phyloP scores from a whole-genome alignment of 2,888 invertebrate genomes.

The Alloscopus bannaensis region DNA sequence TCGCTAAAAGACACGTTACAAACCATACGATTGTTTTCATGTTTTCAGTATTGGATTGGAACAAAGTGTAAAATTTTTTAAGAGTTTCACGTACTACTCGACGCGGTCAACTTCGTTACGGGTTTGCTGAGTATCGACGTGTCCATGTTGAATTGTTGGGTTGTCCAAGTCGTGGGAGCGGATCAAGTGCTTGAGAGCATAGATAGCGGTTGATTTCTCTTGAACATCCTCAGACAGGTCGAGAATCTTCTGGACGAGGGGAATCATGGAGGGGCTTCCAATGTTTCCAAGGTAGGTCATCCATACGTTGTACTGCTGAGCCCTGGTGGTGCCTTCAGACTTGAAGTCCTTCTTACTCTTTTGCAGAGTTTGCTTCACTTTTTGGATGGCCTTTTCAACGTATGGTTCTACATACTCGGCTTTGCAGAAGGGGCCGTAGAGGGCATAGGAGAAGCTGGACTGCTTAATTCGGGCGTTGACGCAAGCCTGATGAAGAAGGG shows the following conservation, averaged over 20 bases:
- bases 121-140: constrained; percentile 40
- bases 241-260: constrained; percentile 73
- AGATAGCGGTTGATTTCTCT: constrained; percentile 74
- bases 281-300: constrained; percentile 75
- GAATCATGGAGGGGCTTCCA: constrained; percentile 74
- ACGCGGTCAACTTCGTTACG: constrained; percentile 64
- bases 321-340: constrained; percentile 8
- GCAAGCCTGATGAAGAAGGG: constrained; percentile 74
- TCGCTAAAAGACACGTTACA: constrained; percentile 62
- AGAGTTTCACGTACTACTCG: constrained; percentile 35
- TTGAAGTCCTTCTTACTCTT: constrained; percentile 63
- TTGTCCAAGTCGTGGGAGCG: constrained; percentile 63
- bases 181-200: constrained; percentile 74
- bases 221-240: constrained; percentile 70
- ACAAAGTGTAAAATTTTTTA: not conserved
- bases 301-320: constrained; percentile 66
- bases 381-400: constrained; percentile 67
- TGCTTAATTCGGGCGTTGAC: constrained; percentile 70
- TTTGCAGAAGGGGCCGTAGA: constrained; percentile 73
- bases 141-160: constrained; percentile 32
- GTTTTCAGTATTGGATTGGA: not conserved
- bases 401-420: constrained; percentile 67
- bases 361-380: constrained; percentile 56
- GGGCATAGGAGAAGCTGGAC: constrained; percentile 72
- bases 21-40: not conserved